These are phyloP conservation scores for Hanleya hanleyi DNA, from an alignment of 2,888 invertebrate species.

Conservation along the genomic window DNA sequence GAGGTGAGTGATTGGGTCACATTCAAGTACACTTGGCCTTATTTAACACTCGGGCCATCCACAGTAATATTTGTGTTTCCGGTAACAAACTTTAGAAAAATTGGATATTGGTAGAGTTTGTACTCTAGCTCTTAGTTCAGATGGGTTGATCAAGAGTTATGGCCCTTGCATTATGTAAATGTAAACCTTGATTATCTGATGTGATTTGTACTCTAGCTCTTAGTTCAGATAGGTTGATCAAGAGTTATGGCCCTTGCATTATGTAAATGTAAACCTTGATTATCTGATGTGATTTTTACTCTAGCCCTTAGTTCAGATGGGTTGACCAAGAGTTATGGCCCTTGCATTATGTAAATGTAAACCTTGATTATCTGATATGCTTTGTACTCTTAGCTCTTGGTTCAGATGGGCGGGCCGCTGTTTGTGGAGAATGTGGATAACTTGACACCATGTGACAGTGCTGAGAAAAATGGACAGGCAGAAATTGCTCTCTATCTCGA, in stretches of 20 bases:
- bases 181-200: too few relatives aligned
- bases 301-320: conserved; percentile 77
- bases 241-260: neutral
- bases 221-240: neutral
- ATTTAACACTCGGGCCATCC: too few relatives aligned
- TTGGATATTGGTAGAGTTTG: neutral
- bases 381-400: conserved; percentile 73
- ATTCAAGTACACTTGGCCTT: too few relatives aligned
- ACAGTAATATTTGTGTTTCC: too few relatives aligned
- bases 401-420: conserved; percentile 78
- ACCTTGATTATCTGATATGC: neutral
- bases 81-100: too few relatives aligned
- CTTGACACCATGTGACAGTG: conserved; percentile 80
- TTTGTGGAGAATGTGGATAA: conserved; percentile 80
- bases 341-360: neutral
- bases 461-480: conserved; percentile 78
- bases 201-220: neutral
- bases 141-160: neutral
- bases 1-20: conserved; percentile 74
- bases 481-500: conserved; percentile 80
- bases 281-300: conserved; percentile 7
- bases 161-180: neutral
- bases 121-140: neutral
- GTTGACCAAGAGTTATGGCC: conserved; percentile 78
- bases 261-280: too few relatives aligned